phyloP scores from a whole-genome alignment of 2,113 vertebrate species.

The Hyla sarda region DNA sequence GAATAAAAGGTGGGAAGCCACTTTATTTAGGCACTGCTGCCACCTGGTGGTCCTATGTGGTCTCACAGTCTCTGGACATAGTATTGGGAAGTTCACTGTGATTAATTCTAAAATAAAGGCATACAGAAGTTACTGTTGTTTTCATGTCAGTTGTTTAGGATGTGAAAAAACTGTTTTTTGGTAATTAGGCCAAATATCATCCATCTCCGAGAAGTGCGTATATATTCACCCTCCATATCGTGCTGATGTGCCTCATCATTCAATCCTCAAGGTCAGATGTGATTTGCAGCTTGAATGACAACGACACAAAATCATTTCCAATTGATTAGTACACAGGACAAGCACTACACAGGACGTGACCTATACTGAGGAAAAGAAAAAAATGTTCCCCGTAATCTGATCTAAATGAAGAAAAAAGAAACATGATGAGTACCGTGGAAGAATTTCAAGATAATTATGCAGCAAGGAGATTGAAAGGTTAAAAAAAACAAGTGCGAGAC shows the following conservation, averaged over 20 bases:
- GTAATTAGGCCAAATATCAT: constrained; percentile 21
- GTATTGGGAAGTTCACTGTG: neutral
- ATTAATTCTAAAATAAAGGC: neutral
- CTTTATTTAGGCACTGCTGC: constrained; percentile 68
- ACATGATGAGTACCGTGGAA: neutral
- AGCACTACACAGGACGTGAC: constrained; percentile 33
- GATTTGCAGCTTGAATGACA: constrained; percentile 62
- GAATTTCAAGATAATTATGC: constrained; percentile 25
- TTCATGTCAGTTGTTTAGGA: constrained; percentile 13
- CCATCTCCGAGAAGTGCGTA: constrained; percentile 12
- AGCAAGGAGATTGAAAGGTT: constrained; percentile 24
- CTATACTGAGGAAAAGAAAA: constrained; percentile 25
- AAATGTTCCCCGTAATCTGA: neutral
- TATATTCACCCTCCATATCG: neutral
- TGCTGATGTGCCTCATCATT: constrained; percentile 48
- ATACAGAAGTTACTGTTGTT: constrained; percentile 14
- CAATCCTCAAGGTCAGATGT: constrained; percentile 55
- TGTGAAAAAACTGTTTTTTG: neutral
- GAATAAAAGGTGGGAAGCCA: neutral
- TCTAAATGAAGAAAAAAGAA: neutral
- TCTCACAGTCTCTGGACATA: neutral
- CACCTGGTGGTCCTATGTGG: constrained; percentile 66
- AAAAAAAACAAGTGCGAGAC: constrained; percentile 11
- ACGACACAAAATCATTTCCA: constrained; percentile 63
- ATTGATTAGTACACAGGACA: constrained; percentile 60